These are phyloP conservation scores for Drosophila chauvacae DNA, from an alignment of 1,140 invertebrate genomes.

Conservation along the genomic window DNA sequence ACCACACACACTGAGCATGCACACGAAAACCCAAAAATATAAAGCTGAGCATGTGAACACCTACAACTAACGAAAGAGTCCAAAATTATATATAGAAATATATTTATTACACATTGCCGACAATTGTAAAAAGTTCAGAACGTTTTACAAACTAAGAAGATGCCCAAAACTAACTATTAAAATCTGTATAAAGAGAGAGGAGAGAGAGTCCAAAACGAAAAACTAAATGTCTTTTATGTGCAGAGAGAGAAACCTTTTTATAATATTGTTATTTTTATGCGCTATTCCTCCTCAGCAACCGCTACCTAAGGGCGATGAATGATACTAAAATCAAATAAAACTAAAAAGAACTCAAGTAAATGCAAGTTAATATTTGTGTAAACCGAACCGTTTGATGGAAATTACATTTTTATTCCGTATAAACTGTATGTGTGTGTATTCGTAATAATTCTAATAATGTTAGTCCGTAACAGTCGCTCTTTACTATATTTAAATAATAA, in stretches of 20 bases:
- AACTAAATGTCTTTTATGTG: conserved; percentile 55
- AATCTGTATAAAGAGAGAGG: conserved; percentile 22
- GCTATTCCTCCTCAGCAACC: conserved; percentile 58
- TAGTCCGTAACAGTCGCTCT: conserved; percentile 74
- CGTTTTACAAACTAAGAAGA: conserved; percentile 54
- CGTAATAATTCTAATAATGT: conserved; percentile 58
- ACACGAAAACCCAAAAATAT: conserved; percentile 39
- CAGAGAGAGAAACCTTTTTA: conserved; percentile 63
- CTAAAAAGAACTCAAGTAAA: conserved; percentile 29
- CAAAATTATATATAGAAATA: conserved; percentile 48
- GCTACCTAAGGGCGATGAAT: conserved; percentile 17
- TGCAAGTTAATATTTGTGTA: conserved; percentile 55
- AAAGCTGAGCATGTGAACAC: conserved; percentile 38
- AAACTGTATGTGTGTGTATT: conserved; percentile 72
- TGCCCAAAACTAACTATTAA: conserved; percentile 42
- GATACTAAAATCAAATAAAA: conserved; percentile 6
- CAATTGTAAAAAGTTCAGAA: conserved; percentile 73
- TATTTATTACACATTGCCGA: conserved; percentile 53
- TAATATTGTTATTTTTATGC: conserved; percentile 80
- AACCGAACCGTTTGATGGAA: conserved; percentile 51
- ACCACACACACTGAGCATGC: conserved; percentile 14
- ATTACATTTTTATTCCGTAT: conserved; percentile 69
- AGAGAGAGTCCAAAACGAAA: conserved; percentile 28
- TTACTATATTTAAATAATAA: conserved; percentile 59
- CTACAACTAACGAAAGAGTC: conserved; percentile 45